Percentiles rank a stretch among this genome's conserved stretches.
These are phyloP conservation scores for Pocillopora verrucosa DNA, from an alignment of 64 coral and sea anemone species.

Conservation along the genomic window DNA sequence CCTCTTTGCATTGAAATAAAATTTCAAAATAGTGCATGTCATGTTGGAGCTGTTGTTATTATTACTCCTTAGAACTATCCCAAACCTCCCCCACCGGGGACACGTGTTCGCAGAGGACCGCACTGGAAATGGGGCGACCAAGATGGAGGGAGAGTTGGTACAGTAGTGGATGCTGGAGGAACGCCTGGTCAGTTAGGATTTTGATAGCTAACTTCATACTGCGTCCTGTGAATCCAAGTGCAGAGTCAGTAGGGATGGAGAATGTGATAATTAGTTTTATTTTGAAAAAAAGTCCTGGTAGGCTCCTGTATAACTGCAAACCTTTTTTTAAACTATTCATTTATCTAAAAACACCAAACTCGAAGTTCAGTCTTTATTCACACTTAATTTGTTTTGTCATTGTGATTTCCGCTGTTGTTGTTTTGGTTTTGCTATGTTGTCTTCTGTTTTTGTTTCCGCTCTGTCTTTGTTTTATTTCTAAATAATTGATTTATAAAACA, in stretches of 20 bases:
- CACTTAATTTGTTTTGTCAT: too few relatives aligned
- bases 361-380: too few relatives aligned
- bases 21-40: too few relatives aligned
- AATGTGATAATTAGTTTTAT: neutral
- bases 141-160: slow-evolving; percentile 57
- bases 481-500: too few relatives aligned
- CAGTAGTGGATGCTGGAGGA: slow-evolving; percentile 41
- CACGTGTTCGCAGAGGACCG: slow-evolving; percentile 62
- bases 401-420: too few relatives aligned
- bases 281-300: neutral
- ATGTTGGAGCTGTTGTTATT: too few relatives aligned
- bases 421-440: too few relatives aligned
- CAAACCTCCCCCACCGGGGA: slow-evolving; percentile 53
- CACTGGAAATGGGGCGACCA: slow-evolving; percentile 78
- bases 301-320: neutral
- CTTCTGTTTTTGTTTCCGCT: too few relatives aligned
- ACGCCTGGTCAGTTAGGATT: slow-evolving; percentile 40
- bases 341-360: neutral
- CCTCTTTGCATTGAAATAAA: too few relatives aligned
- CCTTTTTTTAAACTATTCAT: neutral
- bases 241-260: too few relatives aligned
- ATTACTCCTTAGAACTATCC: slow-evolving; percentile 36
- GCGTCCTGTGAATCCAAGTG: neutral
- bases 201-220: neutral
- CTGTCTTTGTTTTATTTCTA: too few relatives aligned